Evolutionary conservation across 2,888 invertebrate genomes (phyloP).

Genomic region (Sinodicranocentrus sp.): DNA sequence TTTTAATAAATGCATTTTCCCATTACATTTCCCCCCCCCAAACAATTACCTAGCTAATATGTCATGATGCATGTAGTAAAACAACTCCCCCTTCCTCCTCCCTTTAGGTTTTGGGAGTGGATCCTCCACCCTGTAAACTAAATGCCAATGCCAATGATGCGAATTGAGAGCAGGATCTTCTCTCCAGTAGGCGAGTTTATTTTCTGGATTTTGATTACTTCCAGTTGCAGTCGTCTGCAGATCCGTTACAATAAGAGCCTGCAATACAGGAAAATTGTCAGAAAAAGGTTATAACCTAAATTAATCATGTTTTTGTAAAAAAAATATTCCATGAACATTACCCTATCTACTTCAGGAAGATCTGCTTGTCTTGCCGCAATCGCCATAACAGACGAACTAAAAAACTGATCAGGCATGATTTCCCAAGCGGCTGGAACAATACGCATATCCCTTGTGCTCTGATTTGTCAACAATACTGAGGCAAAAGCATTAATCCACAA

Average conservation of each 20-base stretch:
- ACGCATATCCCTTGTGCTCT: slow-evolving; percentile 84
- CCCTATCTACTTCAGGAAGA: slow-evolving; percentile 65
- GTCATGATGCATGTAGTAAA: slow-evolving; percentile 90
- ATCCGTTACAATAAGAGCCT: not conserved
- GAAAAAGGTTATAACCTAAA: no score
- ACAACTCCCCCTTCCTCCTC: slow-evolving; percentile 87
- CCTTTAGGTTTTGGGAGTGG: slow-evolving; percentile 79
- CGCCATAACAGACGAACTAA: slow-evolving; percentile 44
- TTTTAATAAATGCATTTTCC: no score
- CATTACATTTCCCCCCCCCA: no score
- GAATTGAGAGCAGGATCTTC: slow-evolving; percentile 88
- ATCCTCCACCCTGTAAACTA: slow-evolving; percentile 88
- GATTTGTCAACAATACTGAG: slow-evolving; percentile 87
- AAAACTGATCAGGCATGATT: slow-evolving; percentile 89
- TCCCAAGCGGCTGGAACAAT: slow-evolving; percentile 87
- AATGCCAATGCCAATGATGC: slow-evolving; percentile 96
- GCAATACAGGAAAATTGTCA: no score
- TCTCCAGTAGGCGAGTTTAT: slow-evolving; percentile 89
- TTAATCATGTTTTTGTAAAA: no score
- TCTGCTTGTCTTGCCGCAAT: slow-evolving; percentile 63
- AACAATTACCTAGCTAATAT: slow-evolving; percentile 26
- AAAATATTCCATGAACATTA: slow-evolving; percentile 16
- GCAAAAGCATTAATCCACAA: slow-evolving; percentile 89
- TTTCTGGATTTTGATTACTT: slow-evolving; percentile 86
- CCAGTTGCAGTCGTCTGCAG: slow-evolving; percentile 80